phyloP scores from a whole-genome alignment of 1,140 invertebrate species.

The Marisa cornuarietis region DNA sequence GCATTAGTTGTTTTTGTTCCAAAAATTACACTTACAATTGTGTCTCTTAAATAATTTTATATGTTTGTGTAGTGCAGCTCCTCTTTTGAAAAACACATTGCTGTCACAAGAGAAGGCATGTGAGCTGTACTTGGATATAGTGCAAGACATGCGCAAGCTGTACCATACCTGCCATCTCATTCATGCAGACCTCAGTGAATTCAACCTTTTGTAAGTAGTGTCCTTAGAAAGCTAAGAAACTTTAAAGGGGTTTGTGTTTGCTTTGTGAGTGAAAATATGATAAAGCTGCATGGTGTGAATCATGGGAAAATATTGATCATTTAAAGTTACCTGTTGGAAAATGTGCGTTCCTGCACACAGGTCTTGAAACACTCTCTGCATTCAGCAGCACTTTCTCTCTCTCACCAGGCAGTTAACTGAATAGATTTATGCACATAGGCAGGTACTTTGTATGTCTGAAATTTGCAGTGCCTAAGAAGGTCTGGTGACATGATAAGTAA shows the following conservation, averaged over 20 bases:
- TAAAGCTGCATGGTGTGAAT: background rate
- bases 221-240: no score
- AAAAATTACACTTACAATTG: no score
- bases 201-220: conserved; percentile 83
- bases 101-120: conserved; percentile 66
- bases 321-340: no score
- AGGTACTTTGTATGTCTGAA: no score
- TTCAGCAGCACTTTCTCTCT: no score
- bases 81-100: conserved; percentile 65
- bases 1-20: background rate
- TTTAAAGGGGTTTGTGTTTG: no score
- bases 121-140: conserved; percentile 86
- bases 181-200: conserved; percentile 98
- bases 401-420: no score
- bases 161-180: conserved; percentile 94
- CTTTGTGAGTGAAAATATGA: background rate
- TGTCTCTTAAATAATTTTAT: background rate
- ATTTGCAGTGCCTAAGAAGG: no score
- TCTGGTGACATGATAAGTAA: no score
- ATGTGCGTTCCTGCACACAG: no score
- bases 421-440: no score
- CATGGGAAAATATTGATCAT: background rate
- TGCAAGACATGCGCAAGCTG: conserved; percentile 90
- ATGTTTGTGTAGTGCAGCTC: conserved; percentile 53
- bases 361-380: no score